Base-by-base conservation (phyloP, 2,888 invertebrate genomes). In the Megaustenia siamemsis region DNA sequence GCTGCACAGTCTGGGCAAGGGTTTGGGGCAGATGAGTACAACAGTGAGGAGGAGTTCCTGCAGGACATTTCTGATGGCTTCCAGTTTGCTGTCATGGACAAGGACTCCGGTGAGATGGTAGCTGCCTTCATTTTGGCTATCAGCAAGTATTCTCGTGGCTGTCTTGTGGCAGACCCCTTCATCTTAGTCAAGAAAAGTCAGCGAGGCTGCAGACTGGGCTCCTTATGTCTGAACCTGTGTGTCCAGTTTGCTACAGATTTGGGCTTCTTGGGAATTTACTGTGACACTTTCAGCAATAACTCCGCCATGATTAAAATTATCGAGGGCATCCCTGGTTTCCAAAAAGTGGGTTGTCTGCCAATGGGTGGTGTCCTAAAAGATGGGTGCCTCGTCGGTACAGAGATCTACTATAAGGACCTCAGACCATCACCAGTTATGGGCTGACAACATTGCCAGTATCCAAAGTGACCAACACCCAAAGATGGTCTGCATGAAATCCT, bases 231-330 rank as follows among this genome's bases (percentile, higher is more conserved):
- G 86, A 82, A 86, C 18, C 82, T 87, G 76, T 87, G 86, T 15
- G 83, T 90, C 21, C 83, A 88, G 40, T 88, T 89, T 71, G 89
- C 90, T 15, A 71, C 83, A 63, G 82, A 86, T 12, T 85, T 90
- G 24, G 88, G 87, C n/a, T 90, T 86, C 82, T 76, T 88, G 49
- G 89, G 88, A 15, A 90, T 90, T 75, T 90, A 90, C 80, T 87
- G 90, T 8, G 90, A 90, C 85, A 89, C 89, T 2, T 90, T 90
- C 77, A 86, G 87, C 69, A 90, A 89, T 79, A 90, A 90, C 79
- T 81, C 38, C 5, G 88, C 88, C 35, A 89, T 90, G 88, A 86
- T 88, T 45, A 84, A 85, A 28, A 90, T 90, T 45, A 79, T 90
- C 15, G 86, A 87, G 43, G 87, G 84, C 73, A 38, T 89, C 10